Evolutionary conservation across 1,140 invertebrate species (phyloP), one percentile per base, ranked within the genome.

Genomic region (Euwallacea similis): DNA sequence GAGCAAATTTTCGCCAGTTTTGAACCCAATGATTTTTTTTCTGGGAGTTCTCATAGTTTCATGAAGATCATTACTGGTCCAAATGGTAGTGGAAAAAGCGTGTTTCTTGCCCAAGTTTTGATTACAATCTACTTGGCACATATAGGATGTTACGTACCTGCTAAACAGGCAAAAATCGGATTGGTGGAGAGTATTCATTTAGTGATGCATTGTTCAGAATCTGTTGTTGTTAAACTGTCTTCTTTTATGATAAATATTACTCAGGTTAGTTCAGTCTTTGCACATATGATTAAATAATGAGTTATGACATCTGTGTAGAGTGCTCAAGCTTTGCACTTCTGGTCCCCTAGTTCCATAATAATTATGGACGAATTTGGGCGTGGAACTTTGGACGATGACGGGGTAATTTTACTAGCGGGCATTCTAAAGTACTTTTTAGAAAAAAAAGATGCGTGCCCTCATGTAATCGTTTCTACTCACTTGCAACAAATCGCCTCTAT

Each of bases 311-410:
- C 46, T 59, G 81, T 81, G 53, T 75, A 94, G 92, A 89, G 95
- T 82, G 87, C 91, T 9, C 82, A 87, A 42, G 88, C 90, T 10
- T 77, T 94, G 0, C 84, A 86, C 63, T 86, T 85, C 73, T 88
- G 89, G 0, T 88, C 87, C 0, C 76, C 82, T 0, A 83, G 85
- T 63, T 93, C 93, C 0, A 79, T 98, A 2, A 84, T 97, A 0
- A 85, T 97, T 42, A 85, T 97, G 56, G 96, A 98, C 83, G 95
- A 97, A 83, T 96, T 97, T 85, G 95, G 95, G 0, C 92, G 92
- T 83, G 93, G 93, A 71, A 97, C 96, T 9, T 85, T 89, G 3
- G 88, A 90, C 76, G 81, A 86, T 0, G 93, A 94, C 83, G 93
- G 93, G 0, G 77, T 90, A 44, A 84, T 90, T 7, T 80, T 96